Evolutionary conservation across 2,888 invertebrate species (phyloP).

Genomic region (Apoda limacodes): DNA sequence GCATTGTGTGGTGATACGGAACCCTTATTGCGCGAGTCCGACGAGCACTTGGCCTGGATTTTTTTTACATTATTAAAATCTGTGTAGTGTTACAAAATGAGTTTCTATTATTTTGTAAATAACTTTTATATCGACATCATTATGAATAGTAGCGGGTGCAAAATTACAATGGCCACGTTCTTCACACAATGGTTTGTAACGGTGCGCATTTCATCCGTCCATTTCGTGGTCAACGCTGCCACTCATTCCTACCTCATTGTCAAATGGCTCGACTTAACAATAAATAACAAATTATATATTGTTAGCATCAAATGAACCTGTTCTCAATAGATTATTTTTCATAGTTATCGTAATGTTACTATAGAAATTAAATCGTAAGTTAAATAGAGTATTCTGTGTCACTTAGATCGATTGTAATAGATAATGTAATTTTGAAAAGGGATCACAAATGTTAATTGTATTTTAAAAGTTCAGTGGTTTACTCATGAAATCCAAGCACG

Average conservation of each 20-base stretch:
- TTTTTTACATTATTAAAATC: too few relatives aligned
- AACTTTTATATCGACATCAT: too few relatives aligned
- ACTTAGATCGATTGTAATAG: constrained; percentile 22
- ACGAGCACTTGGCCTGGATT: too few relatives aligned
- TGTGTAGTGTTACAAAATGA: not conserved
- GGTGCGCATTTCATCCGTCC: constrained; percentile 36
- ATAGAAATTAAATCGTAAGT: too few relatives aligned
- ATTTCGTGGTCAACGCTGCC: constrained; percentile 45
- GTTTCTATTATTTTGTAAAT: constrained; percentile 23
- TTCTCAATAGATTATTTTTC: constrained; percentile 27
- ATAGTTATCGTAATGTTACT: constrained; percentile 28
- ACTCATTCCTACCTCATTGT: constrained; percentile 35
- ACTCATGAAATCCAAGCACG: too few relatives aligned
- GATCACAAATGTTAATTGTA: too few relatives aligned
- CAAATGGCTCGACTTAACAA: constrained; percentile 33
- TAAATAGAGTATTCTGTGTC: constrained; percentile 24
- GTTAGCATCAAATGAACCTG: constrained; percentile 33
- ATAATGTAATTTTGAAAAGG: not conserved
- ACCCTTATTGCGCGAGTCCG: too few relatives aligned
- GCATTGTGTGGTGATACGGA: too few relatives aligned
- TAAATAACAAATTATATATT: constrained; percentile 42
- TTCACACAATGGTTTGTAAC: constrained; percentile 49
- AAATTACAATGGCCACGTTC: constrained; percentile 46
- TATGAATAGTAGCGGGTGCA: constrained; percentile 17
- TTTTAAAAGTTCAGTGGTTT: too few relatives aligned